Percentiles rank a stretch among this genome's conserved stretches.
These are phyloP conservation scores for Batillaria attramentaria DNA, from an alignment of 1,140 invertebrate genomes.

Conservation along the genomic window DNA sequence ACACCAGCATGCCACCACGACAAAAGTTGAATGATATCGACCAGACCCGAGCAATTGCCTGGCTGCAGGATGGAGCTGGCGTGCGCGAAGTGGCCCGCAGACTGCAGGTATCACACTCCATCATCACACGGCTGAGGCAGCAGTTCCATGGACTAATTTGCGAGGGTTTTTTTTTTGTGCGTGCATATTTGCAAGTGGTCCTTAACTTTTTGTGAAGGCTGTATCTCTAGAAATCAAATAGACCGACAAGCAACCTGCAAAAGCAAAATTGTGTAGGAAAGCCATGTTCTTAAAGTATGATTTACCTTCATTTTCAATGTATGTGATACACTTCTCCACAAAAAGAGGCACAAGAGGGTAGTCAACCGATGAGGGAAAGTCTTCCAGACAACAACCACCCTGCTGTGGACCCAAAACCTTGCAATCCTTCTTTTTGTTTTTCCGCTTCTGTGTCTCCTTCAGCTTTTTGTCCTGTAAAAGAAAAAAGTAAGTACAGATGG, in stretches of 20 bases:
- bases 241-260: background rate
- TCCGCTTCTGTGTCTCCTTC: constrained; percentile 81
- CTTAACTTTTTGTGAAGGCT: too few species aligned
- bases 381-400: constrained; percentile 74
- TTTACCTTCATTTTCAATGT: constrained; percentile 84
- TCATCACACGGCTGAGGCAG: too few species aligned
- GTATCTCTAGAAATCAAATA: background rate
- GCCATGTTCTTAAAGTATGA: background rate
- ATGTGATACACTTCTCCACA: constrained; percentile 93
- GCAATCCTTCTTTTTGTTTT: constrained; percentile 78
- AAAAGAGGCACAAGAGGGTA: constrained; percentile 87
- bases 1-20: too few species aligned
- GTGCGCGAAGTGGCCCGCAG: too few species aligned
- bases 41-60: too few species aligned
- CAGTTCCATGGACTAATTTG: too few species aligned
- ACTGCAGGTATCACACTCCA: too few species aligned
- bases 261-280: background rate
- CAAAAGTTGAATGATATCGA: too few species aligned
- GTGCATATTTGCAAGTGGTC: too few species aligned
- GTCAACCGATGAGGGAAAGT: constrained; percentile 79
- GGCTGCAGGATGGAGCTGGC: too few species aligned
- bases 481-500: too few species aligned
- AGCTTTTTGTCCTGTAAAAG: constrained; percentile 76
- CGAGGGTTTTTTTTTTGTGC: background rate
- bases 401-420: constrained; percentile 67